phyloP scores from a whole-genome alignment of 2,888 invertebrate genomes.

The Calameuta filiformis region DNA sequence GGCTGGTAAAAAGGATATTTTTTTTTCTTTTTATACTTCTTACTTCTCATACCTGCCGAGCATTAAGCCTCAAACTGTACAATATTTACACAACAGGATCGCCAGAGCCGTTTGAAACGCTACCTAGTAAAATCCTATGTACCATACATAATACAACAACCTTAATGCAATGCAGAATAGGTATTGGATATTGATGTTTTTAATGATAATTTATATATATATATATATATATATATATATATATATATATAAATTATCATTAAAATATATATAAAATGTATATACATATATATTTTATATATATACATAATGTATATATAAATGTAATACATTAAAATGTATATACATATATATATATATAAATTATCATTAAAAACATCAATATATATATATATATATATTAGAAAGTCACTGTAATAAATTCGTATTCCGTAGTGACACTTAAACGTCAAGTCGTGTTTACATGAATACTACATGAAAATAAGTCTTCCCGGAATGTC shows the following conservation, averaged over 20 bases:
- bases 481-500: neutral
- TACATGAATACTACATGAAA: neutral
- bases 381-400: neutral
- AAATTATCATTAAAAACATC: no score
- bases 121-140: neutral
- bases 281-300: no score
- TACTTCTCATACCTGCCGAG: neutral
- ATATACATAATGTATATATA: no score
- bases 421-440: neutral
- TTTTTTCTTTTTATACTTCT: no score
- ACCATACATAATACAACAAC: no score
- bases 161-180: neutral
- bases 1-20: neutral
- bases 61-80: neutral
- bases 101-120: neutral
- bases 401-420: neutral
- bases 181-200: neutral
- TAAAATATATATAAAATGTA: no score
- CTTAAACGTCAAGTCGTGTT: neutral
- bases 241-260: no score
- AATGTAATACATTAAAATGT: no score
- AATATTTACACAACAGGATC: neutral
- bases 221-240: no score
- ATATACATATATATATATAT: no score
- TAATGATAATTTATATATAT: neutral